These are phyloP conservation scores for Resseliella maxima DNA, from an alignment of 2,888 invertebrate genomes.

Conservation along the genomic window DNA sequence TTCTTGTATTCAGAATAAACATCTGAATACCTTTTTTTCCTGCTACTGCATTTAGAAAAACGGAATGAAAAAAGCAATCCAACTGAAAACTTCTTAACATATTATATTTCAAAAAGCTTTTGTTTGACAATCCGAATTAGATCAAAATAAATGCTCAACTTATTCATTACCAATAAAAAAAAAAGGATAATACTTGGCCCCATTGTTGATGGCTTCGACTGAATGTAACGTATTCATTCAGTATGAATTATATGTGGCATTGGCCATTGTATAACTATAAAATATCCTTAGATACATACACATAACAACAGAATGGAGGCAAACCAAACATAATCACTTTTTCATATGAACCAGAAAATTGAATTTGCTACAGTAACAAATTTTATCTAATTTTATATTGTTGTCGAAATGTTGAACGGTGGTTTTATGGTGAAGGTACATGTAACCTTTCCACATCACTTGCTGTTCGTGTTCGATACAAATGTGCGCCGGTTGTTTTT, in stretches of 20 bases:
- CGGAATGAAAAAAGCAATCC: too few relatives aligned
- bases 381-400: conserved; percentile 45
- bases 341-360: conserved; percentile 53
- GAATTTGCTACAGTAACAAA: conserved; percentile 42
- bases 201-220: not conserved
- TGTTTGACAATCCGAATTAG: not conserved
- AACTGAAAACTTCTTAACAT: too few relatives aligned
- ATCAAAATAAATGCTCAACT: not conserved
- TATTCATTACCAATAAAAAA: not conserved
- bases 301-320: not conserved
- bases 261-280: not conserved
- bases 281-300: not conserved
- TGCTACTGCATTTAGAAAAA: too few relatives aligned
- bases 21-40: too few relatives aligned
- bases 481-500: not conserved
- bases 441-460: conserved; percentile 27
- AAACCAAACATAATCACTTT: conserved; percentile 23
- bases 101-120: not conserved
- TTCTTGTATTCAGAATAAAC: not conserved
- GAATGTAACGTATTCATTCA: not conserved
- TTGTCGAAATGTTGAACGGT: conserved; percentile 48
- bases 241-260: not conserved
- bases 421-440: conserved; percentile 33
- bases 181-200: not conserved
- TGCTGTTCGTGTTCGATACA: not conserved